Percentiles rank a stretch among this genome's conserved stretches.
Conservation (phyloP, 2,888 invertebrate genomes). For the Cryptus armator region DNA sequence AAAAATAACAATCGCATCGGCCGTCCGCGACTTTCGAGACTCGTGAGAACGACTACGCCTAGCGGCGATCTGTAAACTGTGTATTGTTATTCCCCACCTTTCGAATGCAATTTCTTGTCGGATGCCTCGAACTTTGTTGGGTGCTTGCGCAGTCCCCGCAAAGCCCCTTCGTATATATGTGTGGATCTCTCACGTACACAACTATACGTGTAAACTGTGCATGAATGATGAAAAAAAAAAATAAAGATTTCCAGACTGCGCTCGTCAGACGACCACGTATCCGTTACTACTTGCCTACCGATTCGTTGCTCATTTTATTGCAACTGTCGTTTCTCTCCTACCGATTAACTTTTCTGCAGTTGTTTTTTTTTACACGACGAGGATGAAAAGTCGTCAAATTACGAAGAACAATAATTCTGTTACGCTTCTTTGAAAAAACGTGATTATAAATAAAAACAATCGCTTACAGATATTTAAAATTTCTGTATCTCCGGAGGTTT, state of each 20-base stretch:
- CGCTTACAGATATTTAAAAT: no score
- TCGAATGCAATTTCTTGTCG: constrained; percentile 57
- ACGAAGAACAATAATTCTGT: no score
- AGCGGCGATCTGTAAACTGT: constrained; percentile 50
- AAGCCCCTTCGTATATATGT: constrained; percentile 12
- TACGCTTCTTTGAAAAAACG: no score
- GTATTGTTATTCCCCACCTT: constrained; percentile 63
- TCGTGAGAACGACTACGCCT: constrained; percentile 63
- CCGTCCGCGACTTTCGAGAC: constrained; percentile 53
- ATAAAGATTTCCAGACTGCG: neutral
- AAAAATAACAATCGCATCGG: constrained; percentile 56
- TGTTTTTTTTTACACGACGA: no score
- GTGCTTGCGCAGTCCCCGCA: constrained; percentile 59
- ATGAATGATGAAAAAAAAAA: neutral
- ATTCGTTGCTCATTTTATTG: constrained; percentile 6
- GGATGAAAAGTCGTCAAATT: no score
- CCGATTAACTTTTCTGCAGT: no score
- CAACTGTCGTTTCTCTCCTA: neutral
- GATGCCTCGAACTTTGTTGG: constrained; percentile 42
- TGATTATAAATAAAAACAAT: no score
- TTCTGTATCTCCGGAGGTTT: no score
- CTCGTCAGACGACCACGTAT: neutral
- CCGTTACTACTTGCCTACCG: neutral
- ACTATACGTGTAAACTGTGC: neutral
- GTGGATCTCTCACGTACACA: neutral